Percentiles rank a stretch among this genome's conserved stretches.
Evolutionary conservation across 1,140 invertebrate genomes (phyloP).

Genomic region (Planococcus citri): DNA sequence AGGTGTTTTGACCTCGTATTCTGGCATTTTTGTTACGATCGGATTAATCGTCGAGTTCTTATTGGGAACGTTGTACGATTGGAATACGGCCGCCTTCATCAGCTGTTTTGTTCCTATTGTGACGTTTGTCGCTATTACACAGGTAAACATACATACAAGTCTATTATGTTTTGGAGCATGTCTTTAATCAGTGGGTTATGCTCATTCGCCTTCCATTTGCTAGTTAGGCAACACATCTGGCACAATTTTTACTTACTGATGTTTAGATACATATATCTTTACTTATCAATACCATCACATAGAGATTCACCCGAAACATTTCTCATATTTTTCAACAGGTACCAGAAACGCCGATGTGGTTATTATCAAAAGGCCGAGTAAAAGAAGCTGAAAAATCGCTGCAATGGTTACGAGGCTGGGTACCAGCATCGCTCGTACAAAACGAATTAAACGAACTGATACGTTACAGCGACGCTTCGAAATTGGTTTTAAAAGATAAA

Average conservation of each 20-base stretch:
- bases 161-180: neutral
- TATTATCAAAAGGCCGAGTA: constrained; percentile 38
- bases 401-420: constrained; percentile 41
- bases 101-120: constrained; percentile 27
- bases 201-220: too few relatives aligned
- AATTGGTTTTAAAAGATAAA: constrained; percentile 18
- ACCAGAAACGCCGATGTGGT: constrained; percentile 54
- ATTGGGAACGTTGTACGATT: constrained; percentile 27
- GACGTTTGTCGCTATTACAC: constrained; percentile 26
- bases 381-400: constrained; percentile 38
- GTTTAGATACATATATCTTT: too few relatives aligned
- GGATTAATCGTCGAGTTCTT: constrained; percentile 27
- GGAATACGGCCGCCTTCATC: constrained; percentile 28
- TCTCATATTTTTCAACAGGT: too few relatives aligned
- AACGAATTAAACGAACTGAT: constrained; percentile 37
- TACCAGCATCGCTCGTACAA: constrained; percentile 34
- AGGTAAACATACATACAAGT: constrained; percentile 23
- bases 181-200: neutral
- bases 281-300: too few relatives aligned
- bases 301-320: too few relatives aligned
- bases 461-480: constrained; percentile 27
- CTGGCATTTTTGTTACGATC: constrained; percentile 25
- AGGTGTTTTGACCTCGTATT: constrained; percentile 28
- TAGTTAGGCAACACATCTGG: too few relatives aligned
- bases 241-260: neutral